A percentile compares a stretch with the other conserved stretches of the same genome.
These are phyloP conservation scores for Watsonalla binaria DNA, from an alignment of 2,888 invertebrate genomes.

Conservation along the genomic window DNA sequence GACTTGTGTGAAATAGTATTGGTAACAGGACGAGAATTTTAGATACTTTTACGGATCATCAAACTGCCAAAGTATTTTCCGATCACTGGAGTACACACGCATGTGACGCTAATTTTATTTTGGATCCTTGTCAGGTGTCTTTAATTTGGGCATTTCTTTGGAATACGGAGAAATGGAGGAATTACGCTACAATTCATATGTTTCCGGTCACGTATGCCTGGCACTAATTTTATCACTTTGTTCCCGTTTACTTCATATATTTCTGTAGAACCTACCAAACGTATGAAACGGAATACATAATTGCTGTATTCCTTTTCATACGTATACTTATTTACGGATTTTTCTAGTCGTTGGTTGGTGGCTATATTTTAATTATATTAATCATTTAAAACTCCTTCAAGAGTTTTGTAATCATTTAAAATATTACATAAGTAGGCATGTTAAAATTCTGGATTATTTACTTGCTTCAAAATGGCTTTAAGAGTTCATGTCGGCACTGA, in stretches of 20 bases:
- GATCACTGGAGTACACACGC: not conserved
- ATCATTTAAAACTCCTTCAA: no score
- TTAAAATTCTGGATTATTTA: no score
- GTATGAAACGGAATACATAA: no score
- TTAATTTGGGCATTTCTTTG: not conserved
- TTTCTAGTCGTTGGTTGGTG: not conserved
- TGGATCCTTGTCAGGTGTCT: conserved; percentile 2
- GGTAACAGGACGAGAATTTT: no score
- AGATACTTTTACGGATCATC: no score
- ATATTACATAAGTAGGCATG: no score
- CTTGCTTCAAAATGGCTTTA: no score
- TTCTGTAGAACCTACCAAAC: not conserved
- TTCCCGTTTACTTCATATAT: not conserved
- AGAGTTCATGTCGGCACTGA: no score
- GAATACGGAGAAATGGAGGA: not conserved
- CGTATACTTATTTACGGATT: not conserved
- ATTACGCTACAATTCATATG: not conserved
- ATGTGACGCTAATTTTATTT: conserved; percentile 6
- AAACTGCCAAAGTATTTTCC: no score
- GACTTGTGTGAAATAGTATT: no score
- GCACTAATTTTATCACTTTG: not conserved
- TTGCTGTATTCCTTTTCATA: not conserved
- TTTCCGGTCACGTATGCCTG: conserved; percentile 1
- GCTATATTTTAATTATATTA: no score
- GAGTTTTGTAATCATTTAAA: no score